Conservation (phyloP, 2,113 vertebrate species). For the Athene cunicularia region DNA sequence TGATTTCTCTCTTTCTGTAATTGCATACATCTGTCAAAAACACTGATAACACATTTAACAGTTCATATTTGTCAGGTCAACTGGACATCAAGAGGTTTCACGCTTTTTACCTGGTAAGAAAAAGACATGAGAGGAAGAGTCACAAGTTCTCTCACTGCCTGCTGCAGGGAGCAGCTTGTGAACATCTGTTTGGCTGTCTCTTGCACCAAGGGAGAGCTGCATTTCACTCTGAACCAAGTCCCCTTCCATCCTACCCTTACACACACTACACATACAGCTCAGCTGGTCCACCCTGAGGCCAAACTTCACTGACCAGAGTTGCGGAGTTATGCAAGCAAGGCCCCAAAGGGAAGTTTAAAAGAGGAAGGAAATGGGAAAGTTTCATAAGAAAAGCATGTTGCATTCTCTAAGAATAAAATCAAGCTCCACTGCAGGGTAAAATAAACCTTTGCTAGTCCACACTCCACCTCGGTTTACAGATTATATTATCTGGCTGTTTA, state of each 20-base stretch:
- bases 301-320: neutral
- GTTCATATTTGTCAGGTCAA: neutral
- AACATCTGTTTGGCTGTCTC: neutral
- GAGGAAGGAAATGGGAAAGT: neutral
- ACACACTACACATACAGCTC: fast-evolving
- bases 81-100: neutral
- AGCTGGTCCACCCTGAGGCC: neutral
- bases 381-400: neutral
- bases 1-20: neutral
- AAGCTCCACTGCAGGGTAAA: neutral
- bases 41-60: neutral
- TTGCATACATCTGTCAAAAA: neutral
- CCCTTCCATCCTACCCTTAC: neutral
- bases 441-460: neutral
- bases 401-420: neutral
- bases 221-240: neutral
- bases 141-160: neutral
- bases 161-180: neutral
- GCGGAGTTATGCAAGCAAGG: fast-evolving
- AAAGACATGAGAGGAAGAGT: neutral
- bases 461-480: neutral
- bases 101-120: neutral
- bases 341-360: neutral
- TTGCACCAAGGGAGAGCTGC: neutral
- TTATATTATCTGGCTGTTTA: neutral